Evolutionary conservation across 2,888 invertebrate species (phyloP), one percentile per base, ranked within the genome.

Genomic region (Aromia moschata): DNA sequence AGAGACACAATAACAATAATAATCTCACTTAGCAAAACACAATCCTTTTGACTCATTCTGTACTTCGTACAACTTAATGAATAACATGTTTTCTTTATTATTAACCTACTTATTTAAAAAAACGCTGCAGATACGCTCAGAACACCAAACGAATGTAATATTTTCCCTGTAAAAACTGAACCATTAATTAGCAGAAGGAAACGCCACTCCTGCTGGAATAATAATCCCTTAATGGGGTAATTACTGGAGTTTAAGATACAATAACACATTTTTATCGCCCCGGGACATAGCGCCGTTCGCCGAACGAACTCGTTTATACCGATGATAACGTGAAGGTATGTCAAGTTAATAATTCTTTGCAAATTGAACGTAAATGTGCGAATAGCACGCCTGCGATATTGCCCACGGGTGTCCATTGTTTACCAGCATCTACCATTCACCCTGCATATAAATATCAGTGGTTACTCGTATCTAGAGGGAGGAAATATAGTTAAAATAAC

Each of bases 321-420:
- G 9, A 12, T 12, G 37, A 33, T 57, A 51, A 49, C 51, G 57
- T 30, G 49, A 14, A 51, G 25, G 43, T 38, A 57, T 57, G 36
- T 20, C 11, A 41, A 43, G 57, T 40, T 44, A 51, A 57, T 57
- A 57, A 45, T 47, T 57, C 57, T 57, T 41, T 51, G 57, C 44
- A 57, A 57, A 57, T 57, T 57, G 51, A 57, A 57, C 20, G 43
- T 17, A 31, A 57, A 57, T 57, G 57, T 43, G 51, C 18, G 15
- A 51, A 51, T 51, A 51, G 49, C 57, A 57, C 57, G 57, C 33
- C 43, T 43, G 37, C 18, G 38, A 49, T 20, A 37, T 10, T 15
- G 49, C 38, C 49, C 20, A 5, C 16, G 12, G 31, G 5, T 3
- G 33, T 2, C 2, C n/a, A 7, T 25, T 25, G 25, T 25, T 25